Conservation (phyloP, 30 jellyfish, hydroid and myxozoan species). For the Sanderia malayensis region DNA sequence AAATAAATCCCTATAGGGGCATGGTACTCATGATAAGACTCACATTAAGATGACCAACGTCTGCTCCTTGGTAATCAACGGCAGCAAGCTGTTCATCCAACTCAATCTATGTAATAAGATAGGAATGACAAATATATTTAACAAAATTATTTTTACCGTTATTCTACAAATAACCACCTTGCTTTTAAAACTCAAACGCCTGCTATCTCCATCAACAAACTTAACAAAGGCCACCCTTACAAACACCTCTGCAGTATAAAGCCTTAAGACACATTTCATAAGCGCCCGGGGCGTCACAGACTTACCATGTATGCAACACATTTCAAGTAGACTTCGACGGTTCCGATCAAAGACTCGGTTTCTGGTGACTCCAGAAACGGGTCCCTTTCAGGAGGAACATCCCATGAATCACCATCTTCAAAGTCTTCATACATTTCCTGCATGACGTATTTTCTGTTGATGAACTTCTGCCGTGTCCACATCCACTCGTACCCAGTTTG, state of each 20-base stretch:
- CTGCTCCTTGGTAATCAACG: constrained; percentile 66
- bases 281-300: too few relatives aligned
- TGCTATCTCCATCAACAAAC: too few relatives aligned
- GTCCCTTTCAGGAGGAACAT: constrained; percentile 80
- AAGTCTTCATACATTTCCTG: constrained; percentile 85
- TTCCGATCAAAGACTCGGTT: constrained; percentile 70
- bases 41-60: constrained; percentile 66
- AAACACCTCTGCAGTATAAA: too few relatives aligned
- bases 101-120: constrained; percentile 48
- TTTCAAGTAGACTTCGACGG: constrained; percentile 61
- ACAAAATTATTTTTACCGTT: too few relatives aligned
- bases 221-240: too few relatives aligned
- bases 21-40: too few relatives aligned
- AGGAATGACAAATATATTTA: too few relatives aligned
- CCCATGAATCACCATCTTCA: constrained; percentile 71
- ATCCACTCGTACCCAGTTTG: constrained; percentile 75
- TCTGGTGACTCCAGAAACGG: constrained; percentile 81
- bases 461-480: constrained; percentile 73
- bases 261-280: too few relatives aligned
- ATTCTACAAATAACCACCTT: too few relatives aligned
- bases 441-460: constrained; percentile 78
- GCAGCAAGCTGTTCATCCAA: constrained; percentile 47
- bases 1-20: too few relatives aligned
- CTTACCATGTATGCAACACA: constrained; percentile 77
- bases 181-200: too few relatives aligned